Conservation (phyloP, 2,888 invertebrate species). For the Coelinius sp. region DNA sequence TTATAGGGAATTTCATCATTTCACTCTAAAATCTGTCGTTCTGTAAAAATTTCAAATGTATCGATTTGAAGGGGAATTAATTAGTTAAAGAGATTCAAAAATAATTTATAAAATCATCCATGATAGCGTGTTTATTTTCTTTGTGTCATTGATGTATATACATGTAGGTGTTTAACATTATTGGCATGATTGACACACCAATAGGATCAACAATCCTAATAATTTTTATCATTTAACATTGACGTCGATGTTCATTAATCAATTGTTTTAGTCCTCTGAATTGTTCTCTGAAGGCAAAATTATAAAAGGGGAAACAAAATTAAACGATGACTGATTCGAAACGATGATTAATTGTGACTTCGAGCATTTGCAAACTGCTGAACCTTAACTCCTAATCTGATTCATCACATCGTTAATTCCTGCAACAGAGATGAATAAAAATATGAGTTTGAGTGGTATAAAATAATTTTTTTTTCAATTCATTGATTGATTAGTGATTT, state of each 20-base stretch:
- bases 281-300: slow-evolving; percentile 47
- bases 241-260: slow-evolving; percentile 44
- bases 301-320: slow-evolving; percentile 56
- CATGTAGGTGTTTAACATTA: slow-evolving; percentile 54
- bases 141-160: slow-evolving; percentile 65
- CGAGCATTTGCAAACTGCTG: slow-evolving; percentile 48
- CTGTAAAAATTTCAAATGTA: no score
- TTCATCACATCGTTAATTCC: slow-evolving; percentile 69
- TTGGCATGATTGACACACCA: neutral
- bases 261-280: slow-evolving; percentile 13
- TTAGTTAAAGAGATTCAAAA: neutral
- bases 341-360: slow-evolving; percentile 60
- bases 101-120: slow-evolving; percentile 25
- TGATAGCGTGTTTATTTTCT: slow-evolving; percentile 44
- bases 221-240: slow-evolving; percentile 29
- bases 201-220: slow-evolving; percentile 28
- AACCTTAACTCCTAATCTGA: slow-evolving; percentile 53
- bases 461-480: neutral
- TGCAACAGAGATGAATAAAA: slow-evolving; percentile 49
- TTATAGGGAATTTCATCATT: no score
- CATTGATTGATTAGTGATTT: slow-evolving; percentile 7
- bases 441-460: neutral
- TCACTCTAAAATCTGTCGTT: no score
- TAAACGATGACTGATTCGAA: slow-evolving; percentile 51
- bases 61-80: no score